These are phyloP conservation scores for Lysandra bellargus DNA, from an alignment of 2,888 invertebrate genomes.

Conservation along the genomic window DNA sequence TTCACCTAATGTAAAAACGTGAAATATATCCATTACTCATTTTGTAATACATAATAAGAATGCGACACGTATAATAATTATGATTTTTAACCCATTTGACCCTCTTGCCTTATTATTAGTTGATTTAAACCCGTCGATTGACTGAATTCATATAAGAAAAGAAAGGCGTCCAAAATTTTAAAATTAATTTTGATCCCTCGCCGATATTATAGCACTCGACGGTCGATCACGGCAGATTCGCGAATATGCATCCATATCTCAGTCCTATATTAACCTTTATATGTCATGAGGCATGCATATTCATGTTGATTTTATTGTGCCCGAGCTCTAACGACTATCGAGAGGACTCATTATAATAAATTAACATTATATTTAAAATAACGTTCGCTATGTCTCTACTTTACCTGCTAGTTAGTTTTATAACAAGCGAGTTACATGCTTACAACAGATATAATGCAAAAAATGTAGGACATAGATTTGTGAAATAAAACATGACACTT, in stretches of 20 bases:
- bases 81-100: too few relatives aligned
- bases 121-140: too few relatives aligned
- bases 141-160: too few relatives aligned
- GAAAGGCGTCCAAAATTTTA: too few relatives aligned
- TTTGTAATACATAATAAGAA: background rate
- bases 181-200: too few relatives aligned
- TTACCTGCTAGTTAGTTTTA: background rate
- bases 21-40: background rate
- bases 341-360: constrained; percentile 22
- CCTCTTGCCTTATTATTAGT: too few relatives aligned
- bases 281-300: constrained; percentile 40
- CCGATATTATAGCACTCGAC: background rate
- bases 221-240: background rate
- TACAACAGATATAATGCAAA: too few relatives aligned
- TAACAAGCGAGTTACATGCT: background rate
- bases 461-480: too few relatives aligned
- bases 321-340: constrained; percentile 13
- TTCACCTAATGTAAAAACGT: background rate
- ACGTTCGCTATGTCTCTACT: background rate
- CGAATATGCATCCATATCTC: constrained; percentile 24
- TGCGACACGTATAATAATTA: background rate
- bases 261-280: constrained; percentile 39
- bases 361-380: constrained; percentile 18
- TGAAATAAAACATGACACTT: too few relatives aligned
- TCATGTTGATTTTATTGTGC: constrained; percentile 37